Evolutionary conservation across 1,140 invertebrate species (phyloP).

Genomic region (Drosophila pachea): DNA sequence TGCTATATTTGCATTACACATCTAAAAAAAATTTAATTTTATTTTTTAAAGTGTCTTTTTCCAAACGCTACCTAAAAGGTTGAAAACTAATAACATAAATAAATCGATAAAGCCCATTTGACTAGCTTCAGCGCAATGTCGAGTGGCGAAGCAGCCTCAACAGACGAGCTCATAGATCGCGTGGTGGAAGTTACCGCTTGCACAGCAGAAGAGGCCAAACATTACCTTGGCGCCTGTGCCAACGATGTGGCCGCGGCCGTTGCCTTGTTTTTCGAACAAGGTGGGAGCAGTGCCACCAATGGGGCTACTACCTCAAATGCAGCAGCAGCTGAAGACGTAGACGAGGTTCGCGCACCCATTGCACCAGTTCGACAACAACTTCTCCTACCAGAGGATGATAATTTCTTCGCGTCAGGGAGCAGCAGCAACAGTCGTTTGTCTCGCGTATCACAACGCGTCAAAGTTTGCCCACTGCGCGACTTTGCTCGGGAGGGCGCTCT

Average conservation of each 20-base stretch:
- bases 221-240: conserved; percentile 67
- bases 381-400: conserved; percentile 75
- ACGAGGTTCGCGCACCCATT: conserved; percentile 76
- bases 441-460: conserved; percentile 58
- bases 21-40: conserved; percentile 28
- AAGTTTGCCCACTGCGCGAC: conserved; percentile 73
- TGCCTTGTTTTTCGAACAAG: conserved; percentile 70
- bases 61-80: background rate
- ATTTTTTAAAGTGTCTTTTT: conserved; percentile 13
- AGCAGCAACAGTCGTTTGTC: conserved; percentile 45
- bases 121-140: conserved; percentile 42
- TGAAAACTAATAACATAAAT: conserved; percentile 2
- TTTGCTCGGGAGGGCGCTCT: conserved; percentile 72
- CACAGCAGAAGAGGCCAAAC: conserved; percentile 63
- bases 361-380: conserved; percentile 74
- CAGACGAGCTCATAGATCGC: conserved; percentile 58
- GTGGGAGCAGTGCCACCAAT: conserved; percentile 27
- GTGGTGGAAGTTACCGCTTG: conserved; percentile 71
- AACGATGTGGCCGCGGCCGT: conserved; percentile 74
- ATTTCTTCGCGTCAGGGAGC: conserved; percentile 67
- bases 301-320: conserved; percentile 20
- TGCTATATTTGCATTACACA: conserved; percentile 22
- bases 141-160: conserved; percentile 45
- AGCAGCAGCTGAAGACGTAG: conserved; percentile 31
- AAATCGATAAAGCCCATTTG: conserved; percentile 5